Evolutionary conservation across 2,113 vertebrate species (phyloP).

Genomic region (Megalops atlanticus): DNA sequence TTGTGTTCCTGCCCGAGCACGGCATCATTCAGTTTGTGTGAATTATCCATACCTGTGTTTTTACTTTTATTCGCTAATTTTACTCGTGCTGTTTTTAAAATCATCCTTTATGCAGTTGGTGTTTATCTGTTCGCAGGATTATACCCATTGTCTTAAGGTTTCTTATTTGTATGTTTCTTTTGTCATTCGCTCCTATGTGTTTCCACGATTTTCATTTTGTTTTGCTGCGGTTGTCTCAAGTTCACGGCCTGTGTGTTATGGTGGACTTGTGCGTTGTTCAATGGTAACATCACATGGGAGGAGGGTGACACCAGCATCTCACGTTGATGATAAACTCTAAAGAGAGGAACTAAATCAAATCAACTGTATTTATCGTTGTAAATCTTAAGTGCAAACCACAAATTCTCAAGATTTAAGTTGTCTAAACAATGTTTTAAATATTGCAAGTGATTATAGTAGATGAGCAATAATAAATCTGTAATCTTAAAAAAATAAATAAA

Average conservation of each 20-base stretch:
- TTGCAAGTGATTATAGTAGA: constrained; percentile 93
- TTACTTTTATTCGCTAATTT: constrained; percentile 8
- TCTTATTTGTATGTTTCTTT: constrained; percentile 32
- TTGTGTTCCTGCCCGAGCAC: background rate
- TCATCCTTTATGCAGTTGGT: background rate
- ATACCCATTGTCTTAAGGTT: constrained; percentile 17
- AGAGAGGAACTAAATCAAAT: constrained; percentile 65
- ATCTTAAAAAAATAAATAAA: constrained; percentile 78
- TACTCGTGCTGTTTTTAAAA: constrained; percentile 11
- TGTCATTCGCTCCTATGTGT: constrained; percentile 32
- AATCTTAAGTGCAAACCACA: constrained; percentile 73
- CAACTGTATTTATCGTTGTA: constrained; percentile 79
- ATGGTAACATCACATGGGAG: constrained; percentile 44
- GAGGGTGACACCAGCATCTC: constrained; percentile 85
- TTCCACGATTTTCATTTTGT: constrained; percentile 46
- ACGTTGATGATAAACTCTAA: constrained; percentile 59
- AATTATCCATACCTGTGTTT: constrained; percentile 12
- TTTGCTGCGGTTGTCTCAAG: constrained; percentile 63
- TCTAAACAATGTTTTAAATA: constrained; percentile 84
- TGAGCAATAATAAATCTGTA: constrained; percentile 99
- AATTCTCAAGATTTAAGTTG: constrained; percentile 70
- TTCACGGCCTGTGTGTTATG: constrained; percentile 50
- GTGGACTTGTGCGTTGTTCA: constrained; percentile 36
- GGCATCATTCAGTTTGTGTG: background rate
- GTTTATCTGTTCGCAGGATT: constrained; percentile 4